Percentiles rank a stretch among this genome's conserved stretches.
Conservation (phyloP, 2,888 invertebrate species). For the Tetanocera ferruginea region DNA sequence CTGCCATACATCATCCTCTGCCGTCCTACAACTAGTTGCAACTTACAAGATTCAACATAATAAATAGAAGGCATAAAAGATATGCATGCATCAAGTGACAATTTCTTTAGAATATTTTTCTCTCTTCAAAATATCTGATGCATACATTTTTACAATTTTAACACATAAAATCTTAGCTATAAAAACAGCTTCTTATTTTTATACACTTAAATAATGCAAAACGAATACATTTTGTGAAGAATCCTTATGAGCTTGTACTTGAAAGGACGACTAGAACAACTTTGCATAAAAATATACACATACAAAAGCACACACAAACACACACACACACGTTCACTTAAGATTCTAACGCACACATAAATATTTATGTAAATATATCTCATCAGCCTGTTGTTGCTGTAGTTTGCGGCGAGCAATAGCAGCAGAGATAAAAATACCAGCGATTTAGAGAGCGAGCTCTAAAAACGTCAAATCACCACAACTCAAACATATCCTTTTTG, state of each 20-base stretch:
- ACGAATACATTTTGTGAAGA: conserved; percentile 21
- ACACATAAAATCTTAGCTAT: background rate
- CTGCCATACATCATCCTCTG: too few relatives aligned
- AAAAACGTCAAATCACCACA: conserved; percentile 14
- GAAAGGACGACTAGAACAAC: background rate
- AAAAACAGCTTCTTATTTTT: background rate
- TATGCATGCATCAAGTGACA: too few relatives aligned
- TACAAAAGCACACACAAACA: background rate
- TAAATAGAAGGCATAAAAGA: too few relatives aligned
- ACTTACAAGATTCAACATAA: too few relatives aligned
- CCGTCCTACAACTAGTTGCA: too few relatives aligned
- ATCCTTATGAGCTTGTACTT: background rate
- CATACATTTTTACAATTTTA: conserved; percentile 10
- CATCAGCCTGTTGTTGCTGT: background rate
- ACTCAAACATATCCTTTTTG: conserved; percentile 16
- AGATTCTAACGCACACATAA: background rate
- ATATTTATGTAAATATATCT: background rate
- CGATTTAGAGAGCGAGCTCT: background rate
- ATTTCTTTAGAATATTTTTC: too few relatives aligned
- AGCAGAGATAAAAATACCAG: background rate
- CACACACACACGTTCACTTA: background rate
- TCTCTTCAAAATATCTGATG: background rate
- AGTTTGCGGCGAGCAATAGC: background rate
- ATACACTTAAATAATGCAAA: conserved; percentile 10
- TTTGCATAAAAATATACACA: background rate